phyloP scores from a whole-genome alignment of 2,888 invertebrate genomes.

The Nesidiocoris tenuis region DNA sequence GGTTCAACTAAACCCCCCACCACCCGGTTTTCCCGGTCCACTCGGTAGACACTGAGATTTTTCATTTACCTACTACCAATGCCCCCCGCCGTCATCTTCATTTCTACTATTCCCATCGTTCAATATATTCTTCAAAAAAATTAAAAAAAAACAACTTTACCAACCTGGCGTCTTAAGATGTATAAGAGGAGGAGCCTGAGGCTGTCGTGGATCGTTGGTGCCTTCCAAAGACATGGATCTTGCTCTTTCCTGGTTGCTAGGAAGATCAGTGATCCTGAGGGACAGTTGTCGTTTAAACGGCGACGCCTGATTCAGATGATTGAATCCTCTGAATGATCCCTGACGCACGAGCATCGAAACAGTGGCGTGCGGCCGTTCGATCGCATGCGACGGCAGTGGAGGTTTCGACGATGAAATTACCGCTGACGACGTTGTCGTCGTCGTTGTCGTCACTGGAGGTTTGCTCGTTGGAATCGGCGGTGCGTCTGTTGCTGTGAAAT shows the following conservation, averaged over 20 bases:
- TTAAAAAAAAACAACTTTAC: no score
- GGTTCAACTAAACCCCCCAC: no score
- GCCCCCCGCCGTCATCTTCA: no score
- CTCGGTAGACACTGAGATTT: no score
- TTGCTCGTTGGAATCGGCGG: constrained; percentile 43
- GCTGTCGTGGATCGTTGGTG: constrained; percentile 54
- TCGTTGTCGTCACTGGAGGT: constrained; percentile 11
- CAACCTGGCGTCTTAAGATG: constrained; percentile 57
- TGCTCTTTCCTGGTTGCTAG: constrained; percentile 85
- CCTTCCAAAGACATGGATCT: constrained; percentile 58
- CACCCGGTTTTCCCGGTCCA: no score
- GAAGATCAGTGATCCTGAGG: constrained; percentile 88
- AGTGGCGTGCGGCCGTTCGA: constrained; percentile 94
- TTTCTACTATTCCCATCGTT: no score
- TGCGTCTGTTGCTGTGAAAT: constrained; percentile 46
- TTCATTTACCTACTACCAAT: no score
- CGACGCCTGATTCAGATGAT: constrained; percentile 76
- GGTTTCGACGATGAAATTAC: constrained; percentile 59
- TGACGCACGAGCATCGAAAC: constrained; percentile 91
- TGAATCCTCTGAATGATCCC: constrained; percentile 90
- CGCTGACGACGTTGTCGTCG: constrained; percentile 53
- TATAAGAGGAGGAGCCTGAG: constrained; percentile 55
- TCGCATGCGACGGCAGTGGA: constrained; percentile 86
- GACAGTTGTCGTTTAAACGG: constrained; percentile 97
- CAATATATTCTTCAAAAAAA: no score